These are phyloP conservation scores for Agrochola lychnidis DNA, from an alignment of 2,888 invertebrate species.

Conservation along the genomic window DNA sequence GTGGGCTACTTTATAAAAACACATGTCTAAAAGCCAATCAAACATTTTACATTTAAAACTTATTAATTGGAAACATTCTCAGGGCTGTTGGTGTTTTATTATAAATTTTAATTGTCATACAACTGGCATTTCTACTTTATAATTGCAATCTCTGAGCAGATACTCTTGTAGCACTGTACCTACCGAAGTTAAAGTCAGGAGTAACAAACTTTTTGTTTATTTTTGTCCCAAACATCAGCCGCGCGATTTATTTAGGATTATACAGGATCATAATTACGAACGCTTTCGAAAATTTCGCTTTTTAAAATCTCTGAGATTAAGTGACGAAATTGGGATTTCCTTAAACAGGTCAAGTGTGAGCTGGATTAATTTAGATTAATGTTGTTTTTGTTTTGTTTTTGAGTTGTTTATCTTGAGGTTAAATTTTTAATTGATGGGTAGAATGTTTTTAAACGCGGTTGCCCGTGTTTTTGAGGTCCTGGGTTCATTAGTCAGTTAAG, in stretches of 20 bases:
- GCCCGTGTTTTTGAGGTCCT: no score
- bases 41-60: no score
- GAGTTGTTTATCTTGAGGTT: constrained; percentile 11
- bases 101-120: no score
- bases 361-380: constrained; percentile 42
- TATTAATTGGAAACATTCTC: no score
- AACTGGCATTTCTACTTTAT: no score
- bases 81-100: no score
- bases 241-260: constrained; percentile 24
- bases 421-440: constrained; percentile 28
- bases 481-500: no score
- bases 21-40: no score
- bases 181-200: no score
- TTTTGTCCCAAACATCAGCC: constrained; percentile 13
- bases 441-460: background rate
- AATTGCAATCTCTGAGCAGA: no score
- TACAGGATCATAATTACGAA: constrained; percentile 37
- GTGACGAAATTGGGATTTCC: constrained; percentile 32
- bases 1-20: no score
- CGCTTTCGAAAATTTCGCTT: constrained; percentile 25
- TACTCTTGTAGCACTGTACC: no score
- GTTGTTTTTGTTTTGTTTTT: constrained; percentile 52
- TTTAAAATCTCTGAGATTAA: constrained; percentile 46
- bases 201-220: background rate
- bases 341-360: constrained; percentile 37